Percentiles rank a stretch among this genome's conserved stretches.
phyloP scores from a whole-genome alignment of 2,888 invertebrate genomes.

The Sacculina carcini region DNA sequence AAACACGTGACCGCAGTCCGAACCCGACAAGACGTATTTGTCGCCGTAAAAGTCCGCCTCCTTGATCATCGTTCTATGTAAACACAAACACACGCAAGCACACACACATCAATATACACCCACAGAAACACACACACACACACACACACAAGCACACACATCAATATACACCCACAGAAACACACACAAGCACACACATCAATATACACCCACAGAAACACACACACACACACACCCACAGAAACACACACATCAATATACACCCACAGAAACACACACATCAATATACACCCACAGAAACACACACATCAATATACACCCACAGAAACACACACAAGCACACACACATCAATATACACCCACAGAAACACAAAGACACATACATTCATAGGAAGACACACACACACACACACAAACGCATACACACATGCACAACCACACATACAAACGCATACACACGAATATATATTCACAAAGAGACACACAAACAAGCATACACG shows the following conservation, averaged over 20 bases:
- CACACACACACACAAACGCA: too few species aligned
- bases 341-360: not conserved
- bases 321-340: not conserved
- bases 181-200: too few species aligned
- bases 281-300: not conserved
- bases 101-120: too few species aligned
- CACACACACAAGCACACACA: too few species aligned
- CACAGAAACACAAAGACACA: too few species aligned
- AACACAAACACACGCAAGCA: too few species aligned
- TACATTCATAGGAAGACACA: too few species aligned
- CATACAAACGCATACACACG: not conserved
- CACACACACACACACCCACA: not conserved
- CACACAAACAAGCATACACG: not conserved
- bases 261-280: not conserved
- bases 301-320: not conserved
- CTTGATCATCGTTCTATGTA: slow-evolving; percentile 48
- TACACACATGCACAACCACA: not conserved
- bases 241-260: not conserved
- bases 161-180: too few species aligned
- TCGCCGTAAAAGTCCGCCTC: slow-evolving; percentile 63
- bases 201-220: too few species aligned
- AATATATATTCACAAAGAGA: not conserved
- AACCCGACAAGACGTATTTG: slow-evolving; percentile 55
- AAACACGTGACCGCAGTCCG: slow-evolving; percentile 65
- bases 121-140: too few species aligned